Evolutionary conservation across 2,113 vertebrate genomes (phyloP).

Genomic region (Solea solea): DNA sequence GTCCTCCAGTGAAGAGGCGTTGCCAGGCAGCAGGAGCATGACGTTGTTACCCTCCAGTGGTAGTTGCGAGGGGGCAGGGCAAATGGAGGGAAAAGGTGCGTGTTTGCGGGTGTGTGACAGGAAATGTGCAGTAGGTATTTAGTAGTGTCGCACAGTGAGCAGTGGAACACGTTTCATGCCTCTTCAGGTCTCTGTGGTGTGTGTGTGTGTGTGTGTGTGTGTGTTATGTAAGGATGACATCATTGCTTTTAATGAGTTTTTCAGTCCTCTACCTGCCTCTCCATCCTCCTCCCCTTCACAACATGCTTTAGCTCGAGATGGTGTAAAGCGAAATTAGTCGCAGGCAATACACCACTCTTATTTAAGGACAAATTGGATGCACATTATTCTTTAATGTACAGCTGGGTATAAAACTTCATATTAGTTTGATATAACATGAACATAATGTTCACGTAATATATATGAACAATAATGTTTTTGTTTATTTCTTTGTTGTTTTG

Average conservation of each 20-base stretch:
- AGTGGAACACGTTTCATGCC: background rate
- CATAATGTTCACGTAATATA: too few relatives aligned
- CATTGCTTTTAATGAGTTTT: constrained; percentile 61
- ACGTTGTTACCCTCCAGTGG: constrained; percentile 34
- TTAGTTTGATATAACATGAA: background rate
- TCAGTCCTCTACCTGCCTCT: constrained; percentile 1
- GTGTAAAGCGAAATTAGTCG: constrained; percentile 40
- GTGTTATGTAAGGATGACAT: constrained; percentile 17
- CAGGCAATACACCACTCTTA: constrained; percentile 5
- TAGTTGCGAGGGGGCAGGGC: constrained; percentile 24
- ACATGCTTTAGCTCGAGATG: constrained; percentile 52
- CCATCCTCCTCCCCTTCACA: background rate
- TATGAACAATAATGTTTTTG: too few relatives aligned
- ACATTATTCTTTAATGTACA: constrained; percentile 10
- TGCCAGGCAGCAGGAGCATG: constrained; percentile 74
- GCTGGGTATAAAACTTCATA: background rate
- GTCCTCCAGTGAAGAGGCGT: constrained; percentile 69
- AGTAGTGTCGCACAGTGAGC: background rate
- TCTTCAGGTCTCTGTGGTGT: background rate
- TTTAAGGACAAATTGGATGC: constrained; percentile 12
- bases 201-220: background rate
- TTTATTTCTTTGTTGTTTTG: background rate
- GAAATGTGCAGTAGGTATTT: constrained; percentile 17
- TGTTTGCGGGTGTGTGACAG: constrained; percentile 11
- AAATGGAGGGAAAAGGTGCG: background rate